Conservation (phyloP, 2,113 vertebrate species). For the Raphicerus campestris region DNA sequence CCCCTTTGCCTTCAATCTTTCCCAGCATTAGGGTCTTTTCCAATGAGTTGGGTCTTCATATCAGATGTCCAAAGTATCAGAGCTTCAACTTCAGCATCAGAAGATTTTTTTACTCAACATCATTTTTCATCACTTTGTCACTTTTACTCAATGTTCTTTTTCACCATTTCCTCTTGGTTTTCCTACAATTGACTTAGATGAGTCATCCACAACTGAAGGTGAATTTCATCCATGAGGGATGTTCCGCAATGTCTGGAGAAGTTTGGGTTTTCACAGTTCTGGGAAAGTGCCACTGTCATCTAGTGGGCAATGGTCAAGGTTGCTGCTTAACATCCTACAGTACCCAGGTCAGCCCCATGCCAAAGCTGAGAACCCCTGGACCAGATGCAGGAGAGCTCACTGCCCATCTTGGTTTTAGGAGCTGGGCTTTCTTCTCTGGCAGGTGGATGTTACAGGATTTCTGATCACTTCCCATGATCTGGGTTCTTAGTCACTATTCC, state of each 20-base stretch:
- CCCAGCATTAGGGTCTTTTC: background rate
- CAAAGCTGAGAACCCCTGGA: background rate
- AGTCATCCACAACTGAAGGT: background rate
- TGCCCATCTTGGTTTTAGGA: background rate
- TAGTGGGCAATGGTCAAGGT: too few relatives aligned
- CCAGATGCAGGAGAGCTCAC: fast-evolving
- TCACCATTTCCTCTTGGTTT: background rate
- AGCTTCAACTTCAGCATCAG: background rate
- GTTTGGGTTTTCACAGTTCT: background rate
- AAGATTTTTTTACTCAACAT: too few relatives aligned
- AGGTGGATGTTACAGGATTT: background rate
- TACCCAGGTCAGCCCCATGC: background rate
- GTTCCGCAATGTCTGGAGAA: background rate
- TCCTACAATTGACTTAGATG: background rate
- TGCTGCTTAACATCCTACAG: background rate
- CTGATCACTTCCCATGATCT: background rate
- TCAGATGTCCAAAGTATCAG: background rate
- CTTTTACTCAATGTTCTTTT: background rate
- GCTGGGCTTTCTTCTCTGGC: background rate
- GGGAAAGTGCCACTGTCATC: background rate
- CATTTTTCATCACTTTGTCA: background rate
- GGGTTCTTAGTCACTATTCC: background rate
- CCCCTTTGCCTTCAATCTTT: background rate
- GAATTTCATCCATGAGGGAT: too few relatives aligned
- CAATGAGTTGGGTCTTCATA: background rate